phyloP scores from a whole-genome alignment of 92 coral and sea anemone species.

The Isaurus tuberculatus region DNA sequence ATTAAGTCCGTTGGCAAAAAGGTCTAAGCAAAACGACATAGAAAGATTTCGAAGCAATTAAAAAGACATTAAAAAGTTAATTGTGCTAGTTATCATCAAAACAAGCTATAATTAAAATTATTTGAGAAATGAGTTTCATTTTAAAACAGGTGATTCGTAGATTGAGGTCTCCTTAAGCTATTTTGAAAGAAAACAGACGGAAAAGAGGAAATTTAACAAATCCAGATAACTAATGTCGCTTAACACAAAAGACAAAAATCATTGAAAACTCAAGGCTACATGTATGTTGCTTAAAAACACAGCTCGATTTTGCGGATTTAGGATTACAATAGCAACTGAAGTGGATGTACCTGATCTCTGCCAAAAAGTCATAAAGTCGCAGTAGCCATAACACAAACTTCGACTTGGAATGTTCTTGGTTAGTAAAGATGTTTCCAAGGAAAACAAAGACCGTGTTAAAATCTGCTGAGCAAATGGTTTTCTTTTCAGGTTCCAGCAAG shows the following conservation, averaged over 20 bases:
- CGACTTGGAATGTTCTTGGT: neutral
- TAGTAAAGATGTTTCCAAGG: neutral
- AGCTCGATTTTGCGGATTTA: neutral
- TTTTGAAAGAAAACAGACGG: neutral
- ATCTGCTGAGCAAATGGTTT: neutral
- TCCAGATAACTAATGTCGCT: neutral
- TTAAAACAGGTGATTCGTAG: neutral
- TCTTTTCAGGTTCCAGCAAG: constrained; percentile 7
- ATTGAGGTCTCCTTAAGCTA: neutral
- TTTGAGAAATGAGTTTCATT: neutral
- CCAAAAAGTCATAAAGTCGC: no score
- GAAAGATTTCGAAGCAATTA: neutral
- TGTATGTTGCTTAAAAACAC: neutral
- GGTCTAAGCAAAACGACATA: neutral
- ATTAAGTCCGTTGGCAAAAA: neutral
- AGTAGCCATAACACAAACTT: neutral
- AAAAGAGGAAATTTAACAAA: neutral
- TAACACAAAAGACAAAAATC: neutral
- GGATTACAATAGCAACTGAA: neutral
- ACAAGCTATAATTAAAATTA: neutral
- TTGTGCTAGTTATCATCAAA: neutral
- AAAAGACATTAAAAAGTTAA: neutral
- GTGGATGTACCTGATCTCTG: no score
- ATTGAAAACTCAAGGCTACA: neutral
- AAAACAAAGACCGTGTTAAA: neutral